Conservation (phyloP, 2,888 invertebrate species). For the Pollenia angustigena region DNA sequence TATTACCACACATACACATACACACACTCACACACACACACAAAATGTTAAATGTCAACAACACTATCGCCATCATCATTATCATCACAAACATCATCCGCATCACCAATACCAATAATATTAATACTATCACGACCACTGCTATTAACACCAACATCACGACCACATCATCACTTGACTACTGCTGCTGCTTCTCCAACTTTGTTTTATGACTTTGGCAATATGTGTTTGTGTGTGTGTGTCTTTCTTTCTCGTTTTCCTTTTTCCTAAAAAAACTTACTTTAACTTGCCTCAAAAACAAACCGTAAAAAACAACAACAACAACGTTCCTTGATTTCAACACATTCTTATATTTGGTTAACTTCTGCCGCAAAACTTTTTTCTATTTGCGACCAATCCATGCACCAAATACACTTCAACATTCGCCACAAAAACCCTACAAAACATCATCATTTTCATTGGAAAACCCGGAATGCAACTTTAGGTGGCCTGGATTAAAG, state of each 20-base stretch:
- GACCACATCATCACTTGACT: slow-evolving; percentile 36
- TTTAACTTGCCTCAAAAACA: slow-evolving; percentile 57
- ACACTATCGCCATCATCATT: slow-evolving; percentile 62
- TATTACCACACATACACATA: slow-evolving; percentile 17
- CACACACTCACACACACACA: background rate
- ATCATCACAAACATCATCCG: slow-evolving; percentile 60
- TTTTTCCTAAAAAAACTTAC: slow-evolving; percentile 53
- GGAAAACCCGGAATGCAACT: slow-evolving; percentile 43
- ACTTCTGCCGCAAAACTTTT: slow-evolving; percentile 31
- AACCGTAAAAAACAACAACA: slow-evolving; percentile 21
- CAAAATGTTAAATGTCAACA: slow-evolving; percentile 71
- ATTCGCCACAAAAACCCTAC: slow-evolving; percentile 12
- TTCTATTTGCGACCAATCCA: slow-evolving; percentile 18
- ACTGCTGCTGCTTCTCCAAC: slow-evolving; percentile 29
- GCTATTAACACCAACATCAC: slow-evolving; percentile 65
- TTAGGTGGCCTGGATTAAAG: slow-evolving; percentile 97
- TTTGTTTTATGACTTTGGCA: slow-evolving; percentile 57
- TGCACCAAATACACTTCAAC: slow-evolving; percentile 15
- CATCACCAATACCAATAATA: slow-evolving; percentile 54
- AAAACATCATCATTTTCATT: background rate
- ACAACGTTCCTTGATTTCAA: slow-evolving; percentile 42
- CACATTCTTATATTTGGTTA: slow-evolving; percentile 29
- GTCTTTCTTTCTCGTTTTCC: background rate
- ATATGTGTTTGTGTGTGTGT: slow-evolving; percentile 18
- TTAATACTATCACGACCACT: slow-evolving; percentile 55